phyloP scores from a whole-genome alignment of 2,113 vertebrate genomes.

The Sebastes schlegelii region DNA sequence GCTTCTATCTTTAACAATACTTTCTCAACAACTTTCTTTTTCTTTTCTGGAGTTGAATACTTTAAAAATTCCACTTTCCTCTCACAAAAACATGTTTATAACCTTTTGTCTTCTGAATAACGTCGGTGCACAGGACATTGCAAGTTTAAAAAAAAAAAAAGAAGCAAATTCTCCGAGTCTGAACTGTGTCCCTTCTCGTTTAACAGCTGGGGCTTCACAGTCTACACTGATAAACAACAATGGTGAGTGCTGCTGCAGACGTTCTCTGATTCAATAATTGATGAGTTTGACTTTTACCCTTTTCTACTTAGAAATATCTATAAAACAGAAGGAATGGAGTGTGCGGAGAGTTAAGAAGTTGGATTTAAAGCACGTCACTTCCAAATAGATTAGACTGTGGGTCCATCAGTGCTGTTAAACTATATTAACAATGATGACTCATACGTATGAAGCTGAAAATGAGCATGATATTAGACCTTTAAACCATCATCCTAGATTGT shows the following conservation, averaged over 20 bases:
- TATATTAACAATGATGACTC: neutral
- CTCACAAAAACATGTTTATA: neutral
- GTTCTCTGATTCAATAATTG: slow-evolving; percentile 21
- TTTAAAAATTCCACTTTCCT: neutral
- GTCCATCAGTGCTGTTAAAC: neutral
- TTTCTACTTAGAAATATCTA: slow-evolving; percentile 7
- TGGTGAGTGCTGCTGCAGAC: slow-evolving; percentile 87
- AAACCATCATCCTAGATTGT: slow-evolving; percentile 35
- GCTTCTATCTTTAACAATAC: slow-evolving; percentile 18
- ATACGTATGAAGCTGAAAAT: neutral
- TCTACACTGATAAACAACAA: slow-evolving; percentile 93
- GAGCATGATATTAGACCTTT: neutral
- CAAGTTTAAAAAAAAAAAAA: neutral
- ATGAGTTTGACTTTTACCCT: slow-evolving; percentile 12
- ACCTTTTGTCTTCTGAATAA: neutral
- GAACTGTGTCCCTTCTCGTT: slow-evolving; percentile 46
- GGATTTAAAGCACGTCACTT: neutral
- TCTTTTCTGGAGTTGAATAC: neutral
- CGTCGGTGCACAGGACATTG: neutral
- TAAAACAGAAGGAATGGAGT: slow-evolving; percentile 19
- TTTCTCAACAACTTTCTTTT: neutral
- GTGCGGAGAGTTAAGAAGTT: slow-evolving; percentile 3
- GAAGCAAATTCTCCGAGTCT: neutral
- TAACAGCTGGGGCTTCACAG: slow-evolving; percentile 93
- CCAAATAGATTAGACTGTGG: slow-evolving; percentile 12